These are phyloP conservation scores for Rana temporaria DNA, from an alignment of 2,113 vertebrate genomes.

Conservation along the genomic window DNA sequence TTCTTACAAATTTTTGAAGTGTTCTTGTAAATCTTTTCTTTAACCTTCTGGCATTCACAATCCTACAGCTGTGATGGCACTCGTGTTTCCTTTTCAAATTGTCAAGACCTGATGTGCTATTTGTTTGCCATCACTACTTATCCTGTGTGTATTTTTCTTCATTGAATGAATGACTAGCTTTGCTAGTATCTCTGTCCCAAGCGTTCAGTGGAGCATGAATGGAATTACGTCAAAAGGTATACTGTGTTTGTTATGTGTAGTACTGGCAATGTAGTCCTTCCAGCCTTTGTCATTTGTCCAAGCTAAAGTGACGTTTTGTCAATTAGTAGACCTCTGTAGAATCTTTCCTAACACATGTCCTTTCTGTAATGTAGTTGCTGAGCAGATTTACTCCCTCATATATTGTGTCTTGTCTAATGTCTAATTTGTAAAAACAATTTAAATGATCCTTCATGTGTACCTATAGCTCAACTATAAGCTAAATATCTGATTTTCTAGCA, in stretches of 20 bases:
- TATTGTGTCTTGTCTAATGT: background rate
- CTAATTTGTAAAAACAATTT: constrained; percentile 5
- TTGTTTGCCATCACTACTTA: constrained; percentile 64
- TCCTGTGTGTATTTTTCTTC: constrained; percentile 52
- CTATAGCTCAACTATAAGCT: no score
- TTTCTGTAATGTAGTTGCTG: constrained; percentile 5
- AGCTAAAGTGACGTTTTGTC: constrained; percentile 10
- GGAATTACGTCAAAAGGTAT: constrained; percentile 78
- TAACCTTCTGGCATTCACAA: background rate
- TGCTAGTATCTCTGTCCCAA: constrained; percentile 76
- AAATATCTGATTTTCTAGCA: background rate
- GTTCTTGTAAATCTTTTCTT: background rate
- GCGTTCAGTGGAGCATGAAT: constrained; percentile 74
- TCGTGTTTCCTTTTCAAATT: constrained; percentile 12
- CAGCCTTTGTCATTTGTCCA: constrained; percentile 38
- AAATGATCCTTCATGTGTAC: background rate
- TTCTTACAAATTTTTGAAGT: no score
- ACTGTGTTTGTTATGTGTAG: constrained; percentile 73
- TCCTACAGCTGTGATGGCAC: background rate
- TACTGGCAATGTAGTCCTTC: constrained; percentile 66
- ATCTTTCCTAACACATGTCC: constrained; percentile 15
- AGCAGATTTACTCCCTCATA: background rate
- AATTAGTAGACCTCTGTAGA: constrained; percentile 34
- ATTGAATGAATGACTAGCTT: constrained; percentile 61
- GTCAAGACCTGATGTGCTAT: constrained; percentile 10